Evolutionary conservation across 2,113 vertebrate species (phyloP), one percentile per base, ranked within the genome.

Genomic region (Hassar affinis): DNA sequence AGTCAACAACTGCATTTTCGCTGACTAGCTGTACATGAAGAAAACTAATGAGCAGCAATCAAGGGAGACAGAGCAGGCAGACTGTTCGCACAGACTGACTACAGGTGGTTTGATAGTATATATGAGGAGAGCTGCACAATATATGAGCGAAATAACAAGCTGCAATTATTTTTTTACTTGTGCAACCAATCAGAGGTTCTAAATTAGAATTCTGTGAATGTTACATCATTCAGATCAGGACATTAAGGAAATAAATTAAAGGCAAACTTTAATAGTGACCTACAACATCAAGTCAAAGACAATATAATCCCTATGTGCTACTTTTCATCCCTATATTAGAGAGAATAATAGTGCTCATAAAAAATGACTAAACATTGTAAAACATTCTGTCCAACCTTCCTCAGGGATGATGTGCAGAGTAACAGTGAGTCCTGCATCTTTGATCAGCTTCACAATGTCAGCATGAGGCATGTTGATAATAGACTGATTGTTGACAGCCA

Each of bases 401-500:
- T 99, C 97, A 88, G 98, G 98, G 91, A 99, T 96, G 94, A 99
- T 98, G 93, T 97, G 97, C 90, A 99, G 96, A 76, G 97, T 99
- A 91, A 99, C 98, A 35, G 96, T 97, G 84, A 98, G 96, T 76
- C 98, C 98, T 12, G 97, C 98, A 68, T 99, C 98, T 93, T 99
- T 99, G 92, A 99, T 99, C 89, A 99, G 96, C 90, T 99, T 99
- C 92, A 99, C 98, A 33, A 99, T 99, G 93, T 99, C 97, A 83
- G 97, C 98, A 78, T 99, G 98, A 87, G 98, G 97, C 97, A 99
- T 99, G 94, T 95, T 98, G 92, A 99, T 97, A 90, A 99, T 99
- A 81, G 97, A 98, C 93, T 99, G 98, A 92, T 96, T 94, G 52
- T 99, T 99, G 91, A 99, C 98, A 45, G 98, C 98, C 95, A 99